These are phyloP conservation scores for Cremastobaeus sp. DNA, from an alignment of 2,888 invertebrate genomes.

Conservation along the genomic window DNA sequence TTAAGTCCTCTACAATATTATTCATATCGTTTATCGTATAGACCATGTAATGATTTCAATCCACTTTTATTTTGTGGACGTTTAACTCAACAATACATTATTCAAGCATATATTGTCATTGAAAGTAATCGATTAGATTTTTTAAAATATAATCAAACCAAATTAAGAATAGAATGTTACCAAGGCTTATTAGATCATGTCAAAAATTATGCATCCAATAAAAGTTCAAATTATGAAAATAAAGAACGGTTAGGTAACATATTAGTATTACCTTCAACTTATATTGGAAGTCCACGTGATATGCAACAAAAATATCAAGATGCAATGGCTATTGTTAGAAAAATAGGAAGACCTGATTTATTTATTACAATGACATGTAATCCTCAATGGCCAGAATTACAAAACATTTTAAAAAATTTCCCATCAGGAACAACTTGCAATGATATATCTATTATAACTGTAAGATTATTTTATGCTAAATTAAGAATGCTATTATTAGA, in stretches of 20 bases:
- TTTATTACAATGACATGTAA: no score
- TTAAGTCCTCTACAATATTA: constrained; percentile 32
- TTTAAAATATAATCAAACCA: constrained; percentile 19
- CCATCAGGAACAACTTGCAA: no score
- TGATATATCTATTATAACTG: not conserved
- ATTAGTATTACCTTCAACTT: constrained; percentile 32
- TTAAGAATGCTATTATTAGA: no score
- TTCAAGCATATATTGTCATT: constrained; percentile 39
- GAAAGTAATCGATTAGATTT: constrained; percentile 31
- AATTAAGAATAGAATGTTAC: constrained; percentile 27
- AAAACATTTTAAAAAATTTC: constrained; percentile 13
- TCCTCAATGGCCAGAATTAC: constrained; percentile 71
- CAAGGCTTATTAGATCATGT: constrained; percentile 26
- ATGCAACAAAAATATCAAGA: constrained; percentile 66
- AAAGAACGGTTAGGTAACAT: constrained; percentile 27
- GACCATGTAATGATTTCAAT: constrained; percentile 31
- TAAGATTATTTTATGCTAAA: constrained; percentile 24
- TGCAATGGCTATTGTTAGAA: constrained; percentile 70
- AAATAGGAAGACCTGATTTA: no score
- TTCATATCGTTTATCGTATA: constrained; percentile 30
- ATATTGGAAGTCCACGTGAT: no score
- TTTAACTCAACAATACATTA: constrained; percentile 39
- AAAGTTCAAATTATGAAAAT: constrained; percentile 5
- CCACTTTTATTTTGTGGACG: constrained; percentile 23
- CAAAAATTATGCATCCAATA: no score